These are phyloP conservation scores for Coptodon rendalli DNA, from an alignment of 2,113 vertebrate species.

Conservation along the genomic window DNA sequence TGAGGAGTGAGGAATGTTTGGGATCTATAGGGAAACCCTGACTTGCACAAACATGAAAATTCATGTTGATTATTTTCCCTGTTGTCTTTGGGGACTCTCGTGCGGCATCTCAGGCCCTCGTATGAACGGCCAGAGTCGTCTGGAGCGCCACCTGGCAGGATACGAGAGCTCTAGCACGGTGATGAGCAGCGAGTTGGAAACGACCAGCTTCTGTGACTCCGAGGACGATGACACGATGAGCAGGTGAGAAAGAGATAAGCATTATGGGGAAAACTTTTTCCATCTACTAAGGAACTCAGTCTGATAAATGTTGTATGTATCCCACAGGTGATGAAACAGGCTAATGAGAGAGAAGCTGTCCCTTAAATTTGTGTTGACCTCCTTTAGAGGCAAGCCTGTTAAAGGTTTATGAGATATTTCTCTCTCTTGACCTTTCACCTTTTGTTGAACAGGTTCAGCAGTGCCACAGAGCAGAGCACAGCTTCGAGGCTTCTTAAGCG, in stretches of 20 bases:
- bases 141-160: constrained; percentile 82
- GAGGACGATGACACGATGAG: constrained; percentile 89
- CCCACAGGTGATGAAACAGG: neutral
- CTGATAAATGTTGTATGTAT: neutral
- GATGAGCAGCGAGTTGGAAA: constrained; percentile 88
- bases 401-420: neutral
- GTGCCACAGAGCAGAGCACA: constrained; percentile 85
- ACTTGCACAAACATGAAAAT: constrained; percentile 14
- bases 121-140: constrained; percentile 73
- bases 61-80: neutral
- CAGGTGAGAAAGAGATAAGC: constrained; percentile 60
- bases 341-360: neutral
- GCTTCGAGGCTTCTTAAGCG: constrained; percentile 84
- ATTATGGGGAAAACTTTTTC: neutral
- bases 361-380: neutral
- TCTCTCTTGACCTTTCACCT: neutral
- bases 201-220: constrained; percentile 85
- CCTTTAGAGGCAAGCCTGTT: neutral
- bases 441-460: constrained; percentile 77
- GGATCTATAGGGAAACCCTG: neutral
- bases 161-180: constrained; percentile 85
- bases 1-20: neutral
- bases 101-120: constrained; percentile 54
- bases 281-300: neutral
- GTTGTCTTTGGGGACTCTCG: neutral